phyloP scores from a whole-genome alignment of 2,113 vertebrate genomes.

The Leuciscus idus region DNA sequence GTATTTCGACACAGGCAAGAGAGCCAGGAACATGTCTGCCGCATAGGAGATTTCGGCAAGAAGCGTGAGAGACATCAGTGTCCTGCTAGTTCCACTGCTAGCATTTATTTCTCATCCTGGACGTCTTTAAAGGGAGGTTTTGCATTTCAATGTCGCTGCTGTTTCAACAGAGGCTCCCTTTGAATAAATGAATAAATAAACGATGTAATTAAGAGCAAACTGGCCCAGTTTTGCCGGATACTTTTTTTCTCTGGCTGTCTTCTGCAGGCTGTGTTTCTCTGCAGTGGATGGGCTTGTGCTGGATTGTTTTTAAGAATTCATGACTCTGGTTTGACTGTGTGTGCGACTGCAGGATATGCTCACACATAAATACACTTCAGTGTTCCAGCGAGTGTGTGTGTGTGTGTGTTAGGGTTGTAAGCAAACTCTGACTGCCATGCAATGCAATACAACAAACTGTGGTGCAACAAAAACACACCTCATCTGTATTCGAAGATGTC shows the following conservation, averaged over 20 bases:
- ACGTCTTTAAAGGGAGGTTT: conserved; percentile 70
- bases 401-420: conserved; percentile 26
- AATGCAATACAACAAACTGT: neutral
- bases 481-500: neutral
- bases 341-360: conserved; percentile 48
- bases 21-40: neutral
- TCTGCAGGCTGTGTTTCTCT: conserved; percentile 41
- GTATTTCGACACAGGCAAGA: neutral
- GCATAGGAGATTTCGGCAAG: conserved; percentile 14
- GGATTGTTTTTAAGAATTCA: conserved; percentile 50
- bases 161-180: conserved; percentile 59
- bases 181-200: conserved; percentile 81
- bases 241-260: conserved; percentile 52
- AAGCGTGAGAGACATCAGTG: conserved; percentile 26
- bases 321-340: conserved; percentile 46
- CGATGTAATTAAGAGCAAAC: conserved; percentile 75
- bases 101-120: conserved; percentile 55
- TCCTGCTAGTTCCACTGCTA: conserved; percentile 48
- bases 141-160: conserved; percentile 74
- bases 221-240: conserved; percentile 68
- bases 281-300: conserved; percentile 36
- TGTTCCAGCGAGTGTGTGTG: neutral
- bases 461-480: neutral
- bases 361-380: neutral
- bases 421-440: neutral